These are phyloP conservation scores for Panurus biarmicus DNA, from an alignment of 2,113 vertebrate genomes.

Conservation along the genomic window DNA sequence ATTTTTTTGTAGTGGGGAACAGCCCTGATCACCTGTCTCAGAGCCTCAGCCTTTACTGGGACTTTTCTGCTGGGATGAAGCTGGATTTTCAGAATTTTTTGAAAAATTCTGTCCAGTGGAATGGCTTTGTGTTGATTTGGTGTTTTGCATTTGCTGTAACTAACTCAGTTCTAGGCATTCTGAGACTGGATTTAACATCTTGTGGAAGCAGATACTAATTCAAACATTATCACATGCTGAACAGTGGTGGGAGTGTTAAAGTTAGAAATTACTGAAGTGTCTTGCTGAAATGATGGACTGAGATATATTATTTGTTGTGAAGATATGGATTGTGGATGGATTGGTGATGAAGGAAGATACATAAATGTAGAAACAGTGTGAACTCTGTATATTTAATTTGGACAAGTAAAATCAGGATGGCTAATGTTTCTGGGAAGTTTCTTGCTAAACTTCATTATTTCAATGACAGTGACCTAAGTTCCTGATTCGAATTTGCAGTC, in stretches of 20 bases:
- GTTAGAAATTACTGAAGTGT: not conserved
- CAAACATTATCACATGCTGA: not conserved
- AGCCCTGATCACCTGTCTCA: not conserved
- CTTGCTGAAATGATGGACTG: not conserved
- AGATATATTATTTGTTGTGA: not conserved
- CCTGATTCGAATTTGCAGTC: not conserved
- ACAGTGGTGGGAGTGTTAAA: not conserved
- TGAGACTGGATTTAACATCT: not conserved
- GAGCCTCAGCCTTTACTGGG: not conserved
- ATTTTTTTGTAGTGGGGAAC: not conserved
- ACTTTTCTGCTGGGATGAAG: not conserved
- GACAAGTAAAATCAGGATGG: not conserved
- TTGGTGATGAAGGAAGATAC: not conserved
- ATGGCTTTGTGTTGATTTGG: not conserved
- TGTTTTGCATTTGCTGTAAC: not conserved
- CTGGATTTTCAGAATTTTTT: not conserved
- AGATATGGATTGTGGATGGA: not conserved
- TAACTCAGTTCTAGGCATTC: not conserved
- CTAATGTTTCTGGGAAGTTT: not conserved
- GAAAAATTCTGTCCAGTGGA: not conserved
- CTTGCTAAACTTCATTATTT: not conserved
- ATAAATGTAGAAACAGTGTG: not conserved
- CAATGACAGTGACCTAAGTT: not conserved
- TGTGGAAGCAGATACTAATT: slow-evolving; percentile 1
- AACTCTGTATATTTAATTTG: not conserved